A percentile compares a stretch with the other conserved stretches of the same genome.
Evolutionary conservation across 1,140 invertebrate genomes (phyloP).

Genomic region (Solenopsis invicta): DNA sequence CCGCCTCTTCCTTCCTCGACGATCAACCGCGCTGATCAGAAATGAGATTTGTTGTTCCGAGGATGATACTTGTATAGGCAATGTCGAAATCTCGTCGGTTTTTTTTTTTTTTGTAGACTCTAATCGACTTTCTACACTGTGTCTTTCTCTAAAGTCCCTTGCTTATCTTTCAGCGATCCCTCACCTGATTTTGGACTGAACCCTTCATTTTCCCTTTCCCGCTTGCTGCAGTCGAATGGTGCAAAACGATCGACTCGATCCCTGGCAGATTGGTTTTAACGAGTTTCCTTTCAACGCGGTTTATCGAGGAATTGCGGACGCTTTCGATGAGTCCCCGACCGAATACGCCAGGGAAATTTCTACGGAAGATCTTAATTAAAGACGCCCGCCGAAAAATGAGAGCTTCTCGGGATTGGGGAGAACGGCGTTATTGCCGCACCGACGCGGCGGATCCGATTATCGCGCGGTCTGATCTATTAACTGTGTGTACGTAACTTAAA

Average conservation of each 20-base stretch:
- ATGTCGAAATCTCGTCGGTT: slow-evolving; percentile 10
- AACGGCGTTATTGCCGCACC: slow-evolving; percentile 64
- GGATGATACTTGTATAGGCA: not conserved
- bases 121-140: slow-evolving; percentile 12
- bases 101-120: not conserved
- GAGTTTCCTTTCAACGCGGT: slow-evolving; percentile 78
- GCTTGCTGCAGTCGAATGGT: slow-evolving; percentile 40
- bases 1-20: slow-evolving; percentile 34
- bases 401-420: slow-evolving; percentile 38
- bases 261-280: slow-evolving; percentile 76
- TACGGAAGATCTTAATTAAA: slow-evolving; percentile 77
- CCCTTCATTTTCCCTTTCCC: slow-evolving; percentile 25
- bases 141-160: not conserved
- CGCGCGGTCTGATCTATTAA: slow-evolving; percentile 66
- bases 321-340: slow-evolving; percentile 61
- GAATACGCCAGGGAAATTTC: slow-evolving; percentile 76
- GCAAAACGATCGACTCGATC: slow-evolving; percentile 76
- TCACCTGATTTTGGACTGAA: slow-evolving; percentile 30
- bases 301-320: slow-evolving; percentile 77
- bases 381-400: slow-evolving; percentile 73
- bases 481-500: slow-evolving; percentile 71
- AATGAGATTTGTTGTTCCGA: slow-evolving; percentile 22
- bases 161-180: slow-evolving; percentile 22
- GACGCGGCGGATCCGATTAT: slow-evolving; percentile 64
- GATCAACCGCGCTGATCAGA: slow-evolving; percentile 54